A percentile compares a stretch with the other conserved stretches of the same genome.
Conservation (phyloP, 1,140 invertebrate species). For the Linepithema humile region DNA sequence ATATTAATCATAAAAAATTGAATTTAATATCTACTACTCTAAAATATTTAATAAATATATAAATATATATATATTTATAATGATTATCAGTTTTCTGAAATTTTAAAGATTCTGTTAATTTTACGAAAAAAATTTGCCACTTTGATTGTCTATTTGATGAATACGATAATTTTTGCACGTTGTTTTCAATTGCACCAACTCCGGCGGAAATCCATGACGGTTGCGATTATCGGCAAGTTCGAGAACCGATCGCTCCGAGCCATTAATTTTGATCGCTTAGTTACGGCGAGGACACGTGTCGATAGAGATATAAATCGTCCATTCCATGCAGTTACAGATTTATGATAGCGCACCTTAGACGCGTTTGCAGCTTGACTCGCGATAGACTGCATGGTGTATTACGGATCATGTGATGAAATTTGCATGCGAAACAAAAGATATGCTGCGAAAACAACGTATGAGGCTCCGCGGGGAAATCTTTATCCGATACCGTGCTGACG, state of each 20-base stretch:
- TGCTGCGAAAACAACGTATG: constrained; percentile 26
- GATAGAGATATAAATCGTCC: constrained; percentile 46
- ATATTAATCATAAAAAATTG: too few species aligned
- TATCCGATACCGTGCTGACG: constrained; percentile 37
- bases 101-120: not conserved
- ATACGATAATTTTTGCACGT: constrained; percentile 1
- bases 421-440: constrained; percentile 34
- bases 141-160: not conserved
- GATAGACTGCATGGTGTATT: constrained; percentile 23
- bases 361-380: not conserved
- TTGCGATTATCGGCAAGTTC: constrained; percentile 34
- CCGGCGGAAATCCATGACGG: not conserved
- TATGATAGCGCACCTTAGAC: constrained; percentile 3
- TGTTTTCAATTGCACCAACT: not conserved
- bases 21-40: too few species aligned
- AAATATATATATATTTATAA: not conserved
- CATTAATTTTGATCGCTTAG: constrained; percentile 37
- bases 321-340: constrained; percentile 24
- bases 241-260: not conserved
- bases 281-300: constrained; percentile 16
- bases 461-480: constrained; percentile 48
- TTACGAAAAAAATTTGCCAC: not conserved
- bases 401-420: constrained; percentile 35
- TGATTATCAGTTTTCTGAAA: not conserved
- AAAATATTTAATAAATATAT: too few species aligned